phyloP scores from a whole-genome alignment of 2,113 vertebrate species.

The Panurus biarmicus region DNA sequence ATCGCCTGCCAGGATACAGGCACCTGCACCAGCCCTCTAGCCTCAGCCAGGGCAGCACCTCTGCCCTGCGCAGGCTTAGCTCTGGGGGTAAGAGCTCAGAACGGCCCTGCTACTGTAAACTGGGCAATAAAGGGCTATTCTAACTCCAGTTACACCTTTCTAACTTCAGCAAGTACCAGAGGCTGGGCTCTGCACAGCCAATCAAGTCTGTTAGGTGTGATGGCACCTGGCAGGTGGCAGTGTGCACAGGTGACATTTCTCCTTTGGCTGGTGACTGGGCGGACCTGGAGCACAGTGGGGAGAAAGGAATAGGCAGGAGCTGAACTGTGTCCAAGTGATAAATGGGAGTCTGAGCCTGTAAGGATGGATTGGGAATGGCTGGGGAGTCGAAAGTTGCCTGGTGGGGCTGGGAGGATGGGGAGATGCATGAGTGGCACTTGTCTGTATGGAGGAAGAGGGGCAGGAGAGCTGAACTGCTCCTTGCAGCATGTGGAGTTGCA shows the following conservation, averaged over 20 bases:
- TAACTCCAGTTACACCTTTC: background rate
- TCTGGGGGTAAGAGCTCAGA: constrained; percentile 76
- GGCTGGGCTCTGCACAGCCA: background rate
- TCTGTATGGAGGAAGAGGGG: background rate
- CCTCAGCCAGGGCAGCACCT: constrained; percentile 59
- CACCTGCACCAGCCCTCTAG: constrained; percentile 74
- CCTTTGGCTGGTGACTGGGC: background rate
- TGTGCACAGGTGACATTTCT: background rate
- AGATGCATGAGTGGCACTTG: no score
- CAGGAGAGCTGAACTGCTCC: background rate
- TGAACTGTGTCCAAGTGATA: background rate
- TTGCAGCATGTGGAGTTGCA: background rate
- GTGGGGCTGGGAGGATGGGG: background rate
- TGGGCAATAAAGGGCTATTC: background rate
- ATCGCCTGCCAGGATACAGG: constrained; percentile 71
- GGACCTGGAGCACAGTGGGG: background rate
- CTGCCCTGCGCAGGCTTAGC: constrained; percentile 75
- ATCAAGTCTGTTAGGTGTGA: background rate
- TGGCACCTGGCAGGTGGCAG: background rate
- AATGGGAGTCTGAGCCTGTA: accelerated
- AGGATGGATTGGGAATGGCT: background rate
- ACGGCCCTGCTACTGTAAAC: background rate
- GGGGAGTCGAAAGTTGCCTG: accelerated
- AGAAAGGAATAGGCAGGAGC: background rate
- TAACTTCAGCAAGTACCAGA: background rate